Evolutionary conservation across 2,888 invertebrate species (phyloP), one percentile per base, ranked within the genome.

Genomic region (Pristionchus japonicus): DNA sequence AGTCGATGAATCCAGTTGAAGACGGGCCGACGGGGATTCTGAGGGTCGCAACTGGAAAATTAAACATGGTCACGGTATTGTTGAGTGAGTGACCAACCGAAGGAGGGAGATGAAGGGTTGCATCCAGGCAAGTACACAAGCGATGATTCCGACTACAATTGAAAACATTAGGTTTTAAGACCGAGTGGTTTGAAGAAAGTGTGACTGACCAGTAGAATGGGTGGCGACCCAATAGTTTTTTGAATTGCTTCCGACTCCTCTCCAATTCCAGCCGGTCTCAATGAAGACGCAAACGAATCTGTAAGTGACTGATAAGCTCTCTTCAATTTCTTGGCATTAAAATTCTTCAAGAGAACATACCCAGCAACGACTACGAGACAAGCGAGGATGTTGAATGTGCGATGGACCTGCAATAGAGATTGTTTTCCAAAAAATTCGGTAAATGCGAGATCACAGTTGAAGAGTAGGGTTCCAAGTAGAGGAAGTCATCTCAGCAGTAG

Each of bases 1-100:
- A 82, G 84, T 23, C 92, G 80, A 89, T 92, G 92, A 64, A 90
- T 87, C 89, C 91, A 91, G 77, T 92, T 92, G 90, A 92, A 92
- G 74, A 91, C 88, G n/a, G 90, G 91, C 15, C 92, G 88, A 74
- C 90, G 88, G 37, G 91, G 90, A 85, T 91, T 89, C 23, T 90
- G 89, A 15, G 92, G 92, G 7, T 89, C 89, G 86, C 92, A 92
- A 80, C 92, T 89, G 77, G 89, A 90, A 61, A 27, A 49, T 7
- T 4, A 17, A 52, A 7, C 43, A n/a, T n/a, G 57, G 20, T n/a
- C n/a, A n/a, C n/a, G 27, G 34, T 23, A 74, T n/a, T 37, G 77
- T 23, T 43, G 43, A 70, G 84, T 13, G 57, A n/a, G 57, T n/a
- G n/a, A 27, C 27, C 20, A 27, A 89, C 88, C 90, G 86, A 37